These are phyloP conservation scores for Xiphorhynchus erythropygius DNA, from an alignment of 2,797 vertebrate genomes.

Conservation along the genomic window DNA sequence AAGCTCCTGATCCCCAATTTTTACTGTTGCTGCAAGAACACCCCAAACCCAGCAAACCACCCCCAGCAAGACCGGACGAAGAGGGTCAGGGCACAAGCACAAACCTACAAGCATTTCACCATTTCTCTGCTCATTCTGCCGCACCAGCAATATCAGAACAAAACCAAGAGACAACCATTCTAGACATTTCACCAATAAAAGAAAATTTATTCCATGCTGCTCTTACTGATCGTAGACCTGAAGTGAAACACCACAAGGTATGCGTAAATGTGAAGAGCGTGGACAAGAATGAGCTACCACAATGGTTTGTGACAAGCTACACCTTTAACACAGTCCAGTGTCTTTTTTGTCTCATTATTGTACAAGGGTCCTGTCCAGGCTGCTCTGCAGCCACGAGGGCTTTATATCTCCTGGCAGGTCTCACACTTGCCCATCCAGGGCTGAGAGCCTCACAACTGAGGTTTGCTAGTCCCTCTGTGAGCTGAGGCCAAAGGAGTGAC, in stretches of 20 bases:
- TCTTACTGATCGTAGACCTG: not conserved
- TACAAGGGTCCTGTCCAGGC: not conserved
- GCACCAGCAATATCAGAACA: not conserved
- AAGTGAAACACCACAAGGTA: not conserved
- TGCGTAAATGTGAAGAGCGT: not conserved
- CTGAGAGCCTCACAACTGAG: not conserved
- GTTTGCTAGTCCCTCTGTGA: not conserved
- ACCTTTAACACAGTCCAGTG: not conserved
- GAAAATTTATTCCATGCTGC: not conserved
- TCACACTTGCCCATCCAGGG: not conserved
- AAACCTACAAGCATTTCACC: not conserved
- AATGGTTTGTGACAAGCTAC: not conserved
- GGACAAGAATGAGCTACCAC: not conserved
- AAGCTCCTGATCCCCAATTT: not conserved
- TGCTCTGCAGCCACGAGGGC: not conserved
- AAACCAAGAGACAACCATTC: not conserved
- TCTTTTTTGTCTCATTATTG: not conserved
- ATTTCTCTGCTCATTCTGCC: not conserved
- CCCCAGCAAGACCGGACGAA: not conserved
- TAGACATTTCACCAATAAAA: not conserved
- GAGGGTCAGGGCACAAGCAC: not conserved
- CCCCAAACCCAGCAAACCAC: not conserved
- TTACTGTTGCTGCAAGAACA: not conserved
- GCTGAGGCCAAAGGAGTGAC: not conserved
- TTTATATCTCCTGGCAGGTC: not conserved